Conservation (phyloP, 2,113 vertebrate genomes). For the Ochotona princeps region DNA sequence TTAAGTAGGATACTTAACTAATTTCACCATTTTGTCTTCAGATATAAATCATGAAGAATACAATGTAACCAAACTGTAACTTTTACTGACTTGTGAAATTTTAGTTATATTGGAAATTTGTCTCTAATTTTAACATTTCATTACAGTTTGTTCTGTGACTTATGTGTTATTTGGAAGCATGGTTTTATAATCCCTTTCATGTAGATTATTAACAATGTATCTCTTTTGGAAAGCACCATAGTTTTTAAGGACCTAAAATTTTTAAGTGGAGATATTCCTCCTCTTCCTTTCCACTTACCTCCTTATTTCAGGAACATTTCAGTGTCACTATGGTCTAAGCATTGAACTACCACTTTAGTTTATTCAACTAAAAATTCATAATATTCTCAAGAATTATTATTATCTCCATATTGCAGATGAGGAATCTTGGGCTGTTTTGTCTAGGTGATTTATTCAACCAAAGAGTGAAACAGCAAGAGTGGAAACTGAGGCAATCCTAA, state of each 20-base stretch:
- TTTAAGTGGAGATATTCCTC: background rate
- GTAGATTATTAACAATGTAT: background rate
- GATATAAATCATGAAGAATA: background rate
- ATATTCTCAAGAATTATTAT: constrained; percentile 13
- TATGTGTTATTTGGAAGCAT: background rate
- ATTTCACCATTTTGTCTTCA: constrained; percentile 7
- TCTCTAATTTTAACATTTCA: background rate
- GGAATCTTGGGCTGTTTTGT: background rate
- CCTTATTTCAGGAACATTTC: background rate
- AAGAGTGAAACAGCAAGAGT: background rate
- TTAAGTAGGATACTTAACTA: background rate
- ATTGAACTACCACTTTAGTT: constrained; percentile 1
- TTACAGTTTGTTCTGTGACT: background rate
- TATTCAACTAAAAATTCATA: background rate
- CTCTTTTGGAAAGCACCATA: background rate
- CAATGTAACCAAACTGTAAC: background rate
- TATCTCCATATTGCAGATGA: background rate
- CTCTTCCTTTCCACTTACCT: background rate
- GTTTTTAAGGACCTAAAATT: background rate
- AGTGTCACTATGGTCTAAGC: background rate
- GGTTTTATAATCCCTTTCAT: constrained; percentile 15
- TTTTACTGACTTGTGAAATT: background rate
- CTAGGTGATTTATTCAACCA: background rate
- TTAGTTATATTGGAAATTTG: background rate
- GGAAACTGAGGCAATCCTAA: background rate